Evolutionary conservation across 2,797 vertebrate species (phyloP).

Genomic region (Gorsachius magnificus): DNA sequence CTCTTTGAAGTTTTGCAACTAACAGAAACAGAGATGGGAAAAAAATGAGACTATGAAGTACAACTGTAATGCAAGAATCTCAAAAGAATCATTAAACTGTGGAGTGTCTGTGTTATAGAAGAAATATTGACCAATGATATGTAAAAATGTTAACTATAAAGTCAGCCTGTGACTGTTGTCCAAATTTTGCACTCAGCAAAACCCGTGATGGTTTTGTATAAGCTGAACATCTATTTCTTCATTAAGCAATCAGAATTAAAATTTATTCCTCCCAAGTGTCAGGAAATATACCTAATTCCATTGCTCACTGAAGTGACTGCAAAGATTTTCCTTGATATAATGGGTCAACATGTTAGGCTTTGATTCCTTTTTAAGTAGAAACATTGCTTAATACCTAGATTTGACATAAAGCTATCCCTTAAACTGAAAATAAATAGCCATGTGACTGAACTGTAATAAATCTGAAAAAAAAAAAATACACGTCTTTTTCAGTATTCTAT

Average conservation of each 20-base stretch:
- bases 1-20: neutral
- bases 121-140: neutral
- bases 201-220: neutral
- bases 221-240: neutral
- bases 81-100: neutral
- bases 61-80: neutral
- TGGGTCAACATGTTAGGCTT: neutral
- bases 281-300: neutral
- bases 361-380: neutral
- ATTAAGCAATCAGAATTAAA: neutral
- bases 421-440: neutral
- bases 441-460: neutral
- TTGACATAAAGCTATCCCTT: neutral
- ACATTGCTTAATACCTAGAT: neutral
- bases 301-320: neutral
- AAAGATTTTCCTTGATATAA: neutral
- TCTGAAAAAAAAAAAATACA: fast-evolving
- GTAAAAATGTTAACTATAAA: neutral
- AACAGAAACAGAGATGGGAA: neutral
- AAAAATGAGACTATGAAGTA: neutral
- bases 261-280: neutral
- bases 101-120: neutral
- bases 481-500: neutral
- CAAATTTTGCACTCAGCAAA: neutral
- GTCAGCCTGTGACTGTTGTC: neutral